phyloP scores from a whole-genome alignment of 1,140 invertebrate genomes.

The Pemphigus obesinymphae region DNA sequence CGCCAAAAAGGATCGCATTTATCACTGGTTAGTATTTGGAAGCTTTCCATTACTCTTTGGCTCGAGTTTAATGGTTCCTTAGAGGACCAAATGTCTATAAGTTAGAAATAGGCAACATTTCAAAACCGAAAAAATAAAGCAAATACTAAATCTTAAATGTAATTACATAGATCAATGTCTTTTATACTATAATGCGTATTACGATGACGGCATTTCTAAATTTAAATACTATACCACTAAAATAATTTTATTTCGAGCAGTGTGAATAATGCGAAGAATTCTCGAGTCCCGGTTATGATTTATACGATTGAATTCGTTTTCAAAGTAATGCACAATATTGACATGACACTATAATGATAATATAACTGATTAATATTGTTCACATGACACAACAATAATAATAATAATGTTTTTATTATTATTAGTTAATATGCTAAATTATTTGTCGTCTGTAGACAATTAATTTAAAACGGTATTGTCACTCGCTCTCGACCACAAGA shows the following conservation, averaged over 20 bases:
- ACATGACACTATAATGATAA: too few species aligned
- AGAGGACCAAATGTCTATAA: slow-evolving; percentile 12
- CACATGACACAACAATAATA: not conserved
- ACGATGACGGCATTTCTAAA: not conserved
- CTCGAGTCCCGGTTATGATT: too few species aligned
- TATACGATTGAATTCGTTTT: too few species aligned
- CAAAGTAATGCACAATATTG: too few species aligned
- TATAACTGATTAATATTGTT: not conserved
- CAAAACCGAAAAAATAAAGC: not conserved
- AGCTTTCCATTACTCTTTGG: not conserved
- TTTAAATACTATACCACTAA: not conserved
- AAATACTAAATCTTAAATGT: not conserved
- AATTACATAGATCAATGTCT: slow-evolving; percentile 22
- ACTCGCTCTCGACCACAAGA: too few species aligned
- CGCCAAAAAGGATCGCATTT: not conserved
- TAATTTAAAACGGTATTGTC: not conserved
- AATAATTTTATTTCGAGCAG: not conserved
- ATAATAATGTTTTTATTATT: not conserved
- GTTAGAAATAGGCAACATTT: not conserved
- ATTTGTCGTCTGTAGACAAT: not conserved
- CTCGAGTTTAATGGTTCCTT: not conserved
- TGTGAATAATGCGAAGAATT: too few species aligned
- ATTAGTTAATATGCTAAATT: not conserved
- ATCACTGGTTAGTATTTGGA: slow-evolving; percentile 14
- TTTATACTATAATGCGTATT: not conserved